Base-by-base conservation (phyloP, 1,140 invertebrate genomes). In the Bombus breviceps region DNA sequence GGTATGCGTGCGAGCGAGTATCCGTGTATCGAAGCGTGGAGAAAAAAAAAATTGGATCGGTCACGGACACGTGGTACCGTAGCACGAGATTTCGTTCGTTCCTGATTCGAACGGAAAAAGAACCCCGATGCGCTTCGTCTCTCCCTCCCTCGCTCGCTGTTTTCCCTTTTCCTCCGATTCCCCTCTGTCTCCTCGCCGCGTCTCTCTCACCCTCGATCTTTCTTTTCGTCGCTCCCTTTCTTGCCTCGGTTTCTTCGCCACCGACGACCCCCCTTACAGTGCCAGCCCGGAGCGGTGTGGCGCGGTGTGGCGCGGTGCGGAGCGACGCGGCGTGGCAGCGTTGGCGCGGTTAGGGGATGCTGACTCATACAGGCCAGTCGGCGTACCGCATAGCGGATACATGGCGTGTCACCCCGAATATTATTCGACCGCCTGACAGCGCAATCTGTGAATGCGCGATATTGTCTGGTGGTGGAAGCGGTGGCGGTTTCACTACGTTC, bases 371-470 rank as follows among this genome's bases (percentile, higher is more conserved):
- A 89, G 83, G 83, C 87, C 81, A 72, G 75, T 72, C 80, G 83
- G 82, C 76, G 86, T 80, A 75, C 69, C 86, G 87, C 88, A 82
- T 89, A 86, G 86, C 88, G 89, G 89, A 92, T 92, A 93, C 89
- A 89, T 85, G 88, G 87, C 91, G 89, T 88, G 92, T 94, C 92
- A 93, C 92, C 91, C 92, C 91, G 93, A 93, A 94, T 94, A 94
- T 94, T 94, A 94, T 93, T 93, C 93, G 92, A 88, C 89, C 90
- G 91, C 89, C 92, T 94, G 93, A 93, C 93, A 92, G 91, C 91
- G 93, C 93, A 94, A 94, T 94, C 93, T 94, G 93, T 92, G 93
- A 93, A 94, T 93, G 92, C 91, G 92, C 89, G 93, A 94, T 94
- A 94, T 93, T 93, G 91, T 92, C 89, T 90, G 88, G 41, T 47